These are phyloP conservation scores for Fragum fragum DNA, from an alignment of 2,888 invertebrate genomes.

Conservation along the genomic window DNA sequence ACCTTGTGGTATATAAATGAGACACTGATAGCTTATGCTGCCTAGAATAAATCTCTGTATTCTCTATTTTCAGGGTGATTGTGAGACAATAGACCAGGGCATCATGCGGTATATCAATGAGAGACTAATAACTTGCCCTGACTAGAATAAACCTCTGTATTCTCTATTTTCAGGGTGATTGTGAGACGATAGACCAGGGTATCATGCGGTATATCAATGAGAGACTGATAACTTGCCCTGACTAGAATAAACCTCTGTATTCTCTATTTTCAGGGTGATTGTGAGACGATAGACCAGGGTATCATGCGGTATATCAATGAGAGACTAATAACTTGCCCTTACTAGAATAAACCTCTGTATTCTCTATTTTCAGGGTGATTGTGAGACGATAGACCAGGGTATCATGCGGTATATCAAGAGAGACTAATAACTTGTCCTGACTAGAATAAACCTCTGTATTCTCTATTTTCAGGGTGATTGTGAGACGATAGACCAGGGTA, in stretches of 20 bases:
- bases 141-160: background rate
- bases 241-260: background rate
- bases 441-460: background rate
- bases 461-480: conserved; percentile 55
- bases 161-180: conserved; percentile 49
- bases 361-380: conserved; percentile 49
- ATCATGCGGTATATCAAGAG: conserved; percentile 56
- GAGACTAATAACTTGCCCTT: conserved; percentile 55
- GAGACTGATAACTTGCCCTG: conserved; percentile 56
- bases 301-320: conserved; percentile 57
- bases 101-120: conserved; percentile 57
- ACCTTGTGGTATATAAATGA: too few species aligned
- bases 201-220: conserved; percentile 57
- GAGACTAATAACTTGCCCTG: conserved; percentile 55
- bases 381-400: conserved; percentile 59
- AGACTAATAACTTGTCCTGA: conserved; percentile 58
- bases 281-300: conserved; percentile 59
- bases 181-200: conserved; percentile 59
- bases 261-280: conserved; percentile 50
- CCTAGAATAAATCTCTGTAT: background rate
- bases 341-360: background rate
- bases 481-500: conserved; percentile 56
- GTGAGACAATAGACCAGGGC: conserved; percentile 59
- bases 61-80: conserved; percentile 49
- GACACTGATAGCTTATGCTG: background rate